Evolutionary conservation across 2,888 invertebrate genomes (phyloP), one percentile per base, ranked within the genome.

Genomic region (Mechanitis messenoides): DNA sequence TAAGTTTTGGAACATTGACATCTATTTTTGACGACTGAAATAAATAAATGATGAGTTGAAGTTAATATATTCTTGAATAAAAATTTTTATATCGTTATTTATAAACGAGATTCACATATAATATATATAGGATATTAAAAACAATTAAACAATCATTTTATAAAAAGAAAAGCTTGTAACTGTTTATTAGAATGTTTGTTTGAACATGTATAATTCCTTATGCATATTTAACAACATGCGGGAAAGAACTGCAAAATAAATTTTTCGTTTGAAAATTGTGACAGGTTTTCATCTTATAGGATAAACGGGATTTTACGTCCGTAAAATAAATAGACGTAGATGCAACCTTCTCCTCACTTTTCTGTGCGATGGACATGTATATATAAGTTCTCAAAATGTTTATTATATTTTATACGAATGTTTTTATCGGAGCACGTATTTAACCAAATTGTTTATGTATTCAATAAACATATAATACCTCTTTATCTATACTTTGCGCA

Each of bases 11-110:
- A 3, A 72, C 63, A 45, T 68, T 68, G 54, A 78, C 79, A 5
- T 83, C 82, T 0, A 74, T 69, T 74, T 86, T 86, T 2, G 81
- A 84, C 46, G 78, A 73, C 87, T 88, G 76, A 31, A 78, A 50
- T 31, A 62, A 58, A 63, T 7, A 31, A 7, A 31, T 35, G 46
- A 42, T 9, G 1, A 42, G 9, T 35, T 35, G 6, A 35, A 3
- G 9, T 9, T 42, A 42, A 9, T 9, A 9, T 42, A 9, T 42
- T 7, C 3, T 5, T 9, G 42, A 3, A 9, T 38, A 38, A 38
- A 4, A 6, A 38, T 6, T 6, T 38, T 6, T 38, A 7, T 38
- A 38, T 4, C 7, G 5, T 38, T 38, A 47, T 47, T 47, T 47
- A 47, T 20, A 28, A 28, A 20, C 38, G 3, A 47, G 0, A 28